These are phyloP conservation scores for Eremobia ochroleuca DNA, from an alignment of 2,888 invertebrate genomes.

Conservation along the genomic window DNA sequence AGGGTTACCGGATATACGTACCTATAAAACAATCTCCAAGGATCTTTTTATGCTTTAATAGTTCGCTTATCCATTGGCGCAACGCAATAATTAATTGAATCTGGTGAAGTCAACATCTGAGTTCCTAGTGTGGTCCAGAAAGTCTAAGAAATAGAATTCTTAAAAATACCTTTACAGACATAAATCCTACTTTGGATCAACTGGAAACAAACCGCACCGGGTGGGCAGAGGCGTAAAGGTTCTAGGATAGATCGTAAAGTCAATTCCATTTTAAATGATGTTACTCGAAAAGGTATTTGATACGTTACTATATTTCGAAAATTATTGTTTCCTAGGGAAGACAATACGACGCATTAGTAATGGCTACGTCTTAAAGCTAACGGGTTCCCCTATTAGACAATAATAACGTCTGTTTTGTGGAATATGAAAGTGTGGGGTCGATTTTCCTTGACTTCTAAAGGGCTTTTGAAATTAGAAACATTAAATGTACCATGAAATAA, in stretches of 20 bases:
- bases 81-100: not conserved
- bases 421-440: conserved; percentile 2
- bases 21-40: not conserved
- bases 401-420: conserved; percentile 33
- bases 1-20: not conserved
- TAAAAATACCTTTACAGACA: not conserved
- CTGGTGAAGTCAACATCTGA: not conserved
- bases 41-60: not conserved
- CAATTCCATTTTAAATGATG: conserved; percentile 63
- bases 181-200: conserved; percentile 17
- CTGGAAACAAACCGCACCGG: conserved; percentile 55
- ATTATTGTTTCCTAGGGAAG: conserved; percentile 59
- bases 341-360: conserved; percentile 56
- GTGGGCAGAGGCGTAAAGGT: conserved; percentile 64
- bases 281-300: conserved; percentile 63
- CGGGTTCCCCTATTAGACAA: conserved; percentile 36
- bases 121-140: not conserved
- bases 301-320: conserved; percentile 61
- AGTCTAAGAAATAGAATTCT: not conserved
- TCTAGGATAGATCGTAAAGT: conserved; percentile 60
- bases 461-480: conserved; percentile 40
- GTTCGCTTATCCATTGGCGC: not conserved
- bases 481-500: conserved; percentile 19
- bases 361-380: conserved; percentile 52
- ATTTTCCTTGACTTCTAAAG: conserved; percentile 29